Evolutionary conservation across 2,888 invertebrate species (phyloP).

Genomic region (Elaeidobius kamerunicus): DNA sequence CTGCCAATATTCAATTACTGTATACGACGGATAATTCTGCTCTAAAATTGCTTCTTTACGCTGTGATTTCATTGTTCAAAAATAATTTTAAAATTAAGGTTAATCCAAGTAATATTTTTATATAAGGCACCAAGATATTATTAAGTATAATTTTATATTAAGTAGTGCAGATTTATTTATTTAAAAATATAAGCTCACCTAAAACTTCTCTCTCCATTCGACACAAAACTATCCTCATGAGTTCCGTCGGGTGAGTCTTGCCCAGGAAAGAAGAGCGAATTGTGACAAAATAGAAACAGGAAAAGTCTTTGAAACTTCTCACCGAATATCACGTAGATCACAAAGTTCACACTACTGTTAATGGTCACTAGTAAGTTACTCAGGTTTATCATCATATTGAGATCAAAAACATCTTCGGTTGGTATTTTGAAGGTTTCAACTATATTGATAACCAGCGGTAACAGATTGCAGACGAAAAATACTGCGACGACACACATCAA

Average conservation of each 20-base stretch:
- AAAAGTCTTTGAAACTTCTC: constrained; percentile 92
- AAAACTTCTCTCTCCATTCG: constrained; percentile 74
- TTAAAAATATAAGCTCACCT: too few species aligned
- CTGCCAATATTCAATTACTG: not conserved
- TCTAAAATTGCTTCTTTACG: not conserved
- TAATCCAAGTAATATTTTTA: not conserved
- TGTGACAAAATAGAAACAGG: constrained; percentile 46
- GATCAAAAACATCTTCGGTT: constrained; percentile 56
- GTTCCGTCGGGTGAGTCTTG: constrained; percentile 70
- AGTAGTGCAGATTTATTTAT: too few species aligned
- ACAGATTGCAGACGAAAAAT: constrained; percentile 89
- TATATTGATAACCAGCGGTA: constrained; percentile 82
- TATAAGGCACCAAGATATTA: too few species aligned
- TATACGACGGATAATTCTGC: too few species aligned
- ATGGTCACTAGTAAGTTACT: constrained; percentile 93
- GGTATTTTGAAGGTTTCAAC: constrained; percentile 68
- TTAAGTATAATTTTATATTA: too few species aligned
- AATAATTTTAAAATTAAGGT: not conserved
- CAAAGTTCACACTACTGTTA: constrained; percentile 96
- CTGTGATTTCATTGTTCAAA: not conserved
- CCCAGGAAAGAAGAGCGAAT: constrained; percentile 50
- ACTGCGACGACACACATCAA: constrained; percentile 90
- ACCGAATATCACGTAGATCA: constrained; percentile 97
- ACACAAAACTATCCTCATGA: constrained; percentile 80
- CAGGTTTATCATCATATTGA: constrained; percentile 65